Percentiles rank a stretch among this genome's conserved stretches.
Evolutionary conservation across 2,797 vertebrate genomes (phyloP).

Genomic region (Anas bernieri): DNA sequence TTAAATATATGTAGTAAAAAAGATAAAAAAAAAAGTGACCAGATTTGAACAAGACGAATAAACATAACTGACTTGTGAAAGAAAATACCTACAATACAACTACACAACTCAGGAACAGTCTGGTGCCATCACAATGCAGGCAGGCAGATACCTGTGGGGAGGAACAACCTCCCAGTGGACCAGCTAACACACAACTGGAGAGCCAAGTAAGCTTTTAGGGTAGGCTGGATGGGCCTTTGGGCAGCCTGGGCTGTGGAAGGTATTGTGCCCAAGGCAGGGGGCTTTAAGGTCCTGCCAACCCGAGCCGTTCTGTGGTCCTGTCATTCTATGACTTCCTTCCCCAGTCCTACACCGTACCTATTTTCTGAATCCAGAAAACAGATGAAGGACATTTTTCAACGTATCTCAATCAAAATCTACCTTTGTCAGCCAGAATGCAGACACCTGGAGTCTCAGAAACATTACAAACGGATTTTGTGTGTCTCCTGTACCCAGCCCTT

Average conservation of each 20-base stretch:
- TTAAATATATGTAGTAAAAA: neutral
- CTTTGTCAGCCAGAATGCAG: neutral
- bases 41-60: neutral
- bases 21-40: neutral
- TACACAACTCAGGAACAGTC: neutral
- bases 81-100: neutral
- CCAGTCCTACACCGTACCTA: neutral
- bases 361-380: neutral
- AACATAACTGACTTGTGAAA: neutral
- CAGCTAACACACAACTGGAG: neutral
- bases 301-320: no score
- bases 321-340: neutral
- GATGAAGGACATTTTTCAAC: neutral
- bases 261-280: no score
- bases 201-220: neutral
- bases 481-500: neutral
- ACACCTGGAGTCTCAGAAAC: neutral
- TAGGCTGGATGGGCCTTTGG: no score
- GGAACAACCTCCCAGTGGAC: neutral
- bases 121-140: neutral
- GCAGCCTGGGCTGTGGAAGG: no score
- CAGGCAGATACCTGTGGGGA: neutral
- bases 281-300: no score
- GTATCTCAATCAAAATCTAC: neutral
- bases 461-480: neutral